Conservation (phyloP, 2,797 vertebrate species). For the Gephyroberyx darwinii region DNA sequence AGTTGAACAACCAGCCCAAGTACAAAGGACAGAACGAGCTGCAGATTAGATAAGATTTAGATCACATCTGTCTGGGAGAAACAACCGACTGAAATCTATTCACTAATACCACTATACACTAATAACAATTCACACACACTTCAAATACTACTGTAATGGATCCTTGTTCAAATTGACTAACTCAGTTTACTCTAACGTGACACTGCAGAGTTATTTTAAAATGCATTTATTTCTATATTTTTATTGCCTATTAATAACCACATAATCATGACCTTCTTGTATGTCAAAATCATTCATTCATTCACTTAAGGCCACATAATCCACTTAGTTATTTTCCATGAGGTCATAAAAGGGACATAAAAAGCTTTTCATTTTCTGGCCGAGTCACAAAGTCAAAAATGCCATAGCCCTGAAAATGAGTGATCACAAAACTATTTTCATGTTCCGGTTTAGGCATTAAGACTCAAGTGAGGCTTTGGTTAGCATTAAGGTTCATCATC, state of each 20-base stretch:
- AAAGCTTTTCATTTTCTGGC: too few species aligned
- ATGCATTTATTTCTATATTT: neutral
- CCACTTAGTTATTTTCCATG: too few species aligned
- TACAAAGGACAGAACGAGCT: constrained; percentile 62
- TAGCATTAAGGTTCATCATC: neutral
- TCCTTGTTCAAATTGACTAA: neutral
- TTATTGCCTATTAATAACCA: neutral
- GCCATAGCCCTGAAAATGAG: too few species aligned
- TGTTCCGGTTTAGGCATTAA: too few species aligned
- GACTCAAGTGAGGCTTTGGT: neutral
- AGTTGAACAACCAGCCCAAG: constrained; percentile 64
- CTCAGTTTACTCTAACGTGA: too few species aligned
- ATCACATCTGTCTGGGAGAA: constrained; percentile 55
- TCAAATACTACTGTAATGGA: neutral
- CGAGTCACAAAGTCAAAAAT: too few species aligned
- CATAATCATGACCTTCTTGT: too few species aligned
- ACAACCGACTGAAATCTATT: constrained; percentile 38
- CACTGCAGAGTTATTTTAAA: neutral
- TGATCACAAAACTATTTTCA: too few species aligned
- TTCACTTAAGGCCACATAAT: too few species aligned
- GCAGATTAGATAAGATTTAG: constrained; percentile 78
- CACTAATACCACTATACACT: constrained; percentile 64
- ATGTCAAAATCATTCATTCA: too few species aligned
- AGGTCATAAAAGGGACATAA: too few species aligned
- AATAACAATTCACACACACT: constrained; percentile 17